These are phyloP conservation scores for Ladona fulva DNA, from an alignment of 1,140 invertebrate species.

Conservation along the genomic window DNA sequence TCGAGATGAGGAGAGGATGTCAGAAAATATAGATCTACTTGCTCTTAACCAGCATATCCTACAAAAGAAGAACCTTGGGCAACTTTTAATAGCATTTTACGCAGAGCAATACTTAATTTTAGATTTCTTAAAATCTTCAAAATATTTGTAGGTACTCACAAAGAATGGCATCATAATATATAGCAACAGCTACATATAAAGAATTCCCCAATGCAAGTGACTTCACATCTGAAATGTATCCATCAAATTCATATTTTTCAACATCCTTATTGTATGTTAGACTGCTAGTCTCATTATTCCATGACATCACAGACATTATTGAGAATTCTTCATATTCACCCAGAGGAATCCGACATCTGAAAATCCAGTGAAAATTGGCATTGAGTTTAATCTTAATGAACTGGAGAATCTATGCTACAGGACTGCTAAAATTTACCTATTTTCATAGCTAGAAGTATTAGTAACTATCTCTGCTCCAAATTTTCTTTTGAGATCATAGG, in stretches of 20 bases:
- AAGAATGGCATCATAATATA: not conserved
- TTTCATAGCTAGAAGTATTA: not conserved
- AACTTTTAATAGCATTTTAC: too few relatives aligned
- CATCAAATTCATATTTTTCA: not conserved
- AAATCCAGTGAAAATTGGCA: too few relatives aligned
- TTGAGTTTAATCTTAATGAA: too few relatives aligned
- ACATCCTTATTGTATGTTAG: not conserved
- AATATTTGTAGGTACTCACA: not conserved
- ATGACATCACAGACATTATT: not conserved
- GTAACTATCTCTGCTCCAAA: not conserved
- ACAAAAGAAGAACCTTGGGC: too few relatives aligned
- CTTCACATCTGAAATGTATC: not conserved
- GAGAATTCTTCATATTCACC: too few relatives aligned
- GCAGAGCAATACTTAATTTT: too few relatives aligned
- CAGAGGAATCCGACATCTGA: too few relatives aligned
- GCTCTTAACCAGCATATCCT: too few relatives aligned
- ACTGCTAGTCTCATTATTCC: not conserved
- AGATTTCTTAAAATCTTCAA: too few relatives aligned
- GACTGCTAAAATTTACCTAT: not conserved
- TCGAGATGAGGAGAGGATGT: too few relatives aligned
- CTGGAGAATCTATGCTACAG: too few relatives aligned
- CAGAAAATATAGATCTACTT: too few relatives aligned
- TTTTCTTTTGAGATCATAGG: not conserved
- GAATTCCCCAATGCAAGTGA: not conserved
- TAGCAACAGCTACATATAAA: not conserved